Percentiles rank a stretch among this genome's conserved stretches.
phyloP scores from a whole-genome alignment of 2,888 invertebrate species.

The Pristionchus arcanus region DNA sequence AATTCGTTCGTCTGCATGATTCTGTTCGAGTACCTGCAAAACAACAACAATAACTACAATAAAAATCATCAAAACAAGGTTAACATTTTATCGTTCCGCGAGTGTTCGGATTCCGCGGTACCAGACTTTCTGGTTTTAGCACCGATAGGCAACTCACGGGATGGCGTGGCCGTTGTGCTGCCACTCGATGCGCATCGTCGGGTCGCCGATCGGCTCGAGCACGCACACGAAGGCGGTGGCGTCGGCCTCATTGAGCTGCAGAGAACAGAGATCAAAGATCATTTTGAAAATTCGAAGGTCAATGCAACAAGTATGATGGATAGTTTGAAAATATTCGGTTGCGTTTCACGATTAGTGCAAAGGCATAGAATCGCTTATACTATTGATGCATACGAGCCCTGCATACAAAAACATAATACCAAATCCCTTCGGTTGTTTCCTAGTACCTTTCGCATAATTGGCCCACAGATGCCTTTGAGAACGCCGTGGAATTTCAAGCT shows the following conservation, averaged over 20 bases:
- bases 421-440: too few species aligned
- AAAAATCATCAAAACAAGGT: not conserved
- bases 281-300: too few species aligned
- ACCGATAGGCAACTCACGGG: conserved; percentile 68
- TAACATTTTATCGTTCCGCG: not conserved
- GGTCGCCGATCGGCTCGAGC: conserved; percentile 90
- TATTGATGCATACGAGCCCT: not conserved
- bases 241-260: conserved; percentile 86
- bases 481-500: too few species aligned
- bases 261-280: not conserved
- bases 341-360: not conserved
- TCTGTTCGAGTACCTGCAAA: conserved; percentile 56
- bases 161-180: conserved; percentile 92
- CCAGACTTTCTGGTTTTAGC: not conserved
- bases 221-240: conserved; percentile 92
- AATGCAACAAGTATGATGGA: too few species aligned
- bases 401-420: not conserved
- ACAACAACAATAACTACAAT: not conserved
- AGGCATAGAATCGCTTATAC: not conserved
- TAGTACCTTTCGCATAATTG: too few species aligned
- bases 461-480: too few species aligned
- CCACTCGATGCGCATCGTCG: conserved; percentile 94
- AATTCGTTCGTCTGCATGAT: conserved; percentile 88
- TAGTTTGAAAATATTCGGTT: not conserved
- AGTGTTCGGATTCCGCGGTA: not conserved